Conservation (phyloP, 64 coral and sea anemone genomes). For the Porites lutea region DNA sequence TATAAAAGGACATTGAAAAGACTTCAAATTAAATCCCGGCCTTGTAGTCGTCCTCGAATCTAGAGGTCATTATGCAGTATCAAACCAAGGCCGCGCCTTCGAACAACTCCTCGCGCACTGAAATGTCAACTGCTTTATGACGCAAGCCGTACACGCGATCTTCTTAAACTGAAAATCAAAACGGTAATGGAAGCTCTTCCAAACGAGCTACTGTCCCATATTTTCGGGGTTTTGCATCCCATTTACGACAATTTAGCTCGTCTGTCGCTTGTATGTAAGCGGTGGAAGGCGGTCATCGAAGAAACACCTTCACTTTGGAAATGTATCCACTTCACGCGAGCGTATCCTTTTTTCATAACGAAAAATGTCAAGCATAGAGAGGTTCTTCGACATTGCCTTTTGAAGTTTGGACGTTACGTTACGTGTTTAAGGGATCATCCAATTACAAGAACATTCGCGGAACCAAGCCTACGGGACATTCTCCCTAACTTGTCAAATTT, state of each 20-base stretch:
- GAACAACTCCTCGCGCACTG: too few relatives aligned
- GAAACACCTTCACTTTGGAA: constrained; percentile 42
- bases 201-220: constrained; percentile 17
- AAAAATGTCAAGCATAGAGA: background rate
- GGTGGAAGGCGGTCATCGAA: constrained; percentile 31
- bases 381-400: constrained; percentile 11
- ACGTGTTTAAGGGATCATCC: constrained; percentile 37
- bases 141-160: background rate
- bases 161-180: background rate
- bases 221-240: constrained; percentile 20
- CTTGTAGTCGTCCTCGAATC: too few relatives aligned
- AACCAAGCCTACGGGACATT: background rate
- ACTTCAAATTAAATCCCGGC: too few relatives aligned
- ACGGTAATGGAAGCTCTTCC: background rate
- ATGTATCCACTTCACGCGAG: constrained; percentile 18
- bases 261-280: constrained; percentile 19
- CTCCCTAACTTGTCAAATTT: constrained; percentile 6
- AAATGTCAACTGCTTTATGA: background rate
- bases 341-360: background rate
- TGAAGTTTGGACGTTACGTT: constrained; percentile 20
- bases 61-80: too few relatives aligned
- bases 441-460: constrained; percentile 33
- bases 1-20: too few relatives aligned
- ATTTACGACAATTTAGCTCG: constrained; percentile 8
- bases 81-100: too few relatives aligned